Conservation (phyloP, 2,888 invertebrate species). For the Cantharis lateralis region DNA sequence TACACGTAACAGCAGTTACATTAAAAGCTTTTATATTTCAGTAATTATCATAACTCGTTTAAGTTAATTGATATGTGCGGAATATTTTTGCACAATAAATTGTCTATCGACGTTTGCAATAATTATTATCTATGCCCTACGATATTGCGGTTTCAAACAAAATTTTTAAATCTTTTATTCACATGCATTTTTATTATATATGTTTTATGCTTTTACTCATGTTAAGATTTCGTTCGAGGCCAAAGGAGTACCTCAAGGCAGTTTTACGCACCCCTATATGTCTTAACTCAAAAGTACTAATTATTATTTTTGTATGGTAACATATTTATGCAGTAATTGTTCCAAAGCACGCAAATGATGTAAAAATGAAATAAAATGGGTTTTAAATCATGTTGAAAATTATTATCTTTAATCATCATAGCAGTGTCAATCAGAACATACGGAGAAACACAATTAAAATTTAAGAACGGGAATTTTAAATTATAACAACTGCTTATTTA, state of each 20-base stretch:
- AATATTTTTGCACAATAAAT: neutral
- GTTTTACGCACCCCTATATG: neutral
- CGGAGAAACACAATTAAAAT: neutral
- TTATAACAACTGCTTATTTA: neutral
- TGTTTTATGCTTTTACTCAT: too few species aligned
- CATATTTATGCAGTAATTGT: neutral
- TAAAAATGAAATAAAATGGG: neutral
- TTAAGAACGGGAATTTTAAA: neutral
- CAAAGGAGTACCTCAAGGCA: neutral
- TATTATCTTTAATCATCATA: neutral
- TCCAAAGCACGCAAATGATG: neutral
- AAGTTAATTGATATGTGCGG: neutral
- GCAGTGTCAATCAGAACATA: neutral
- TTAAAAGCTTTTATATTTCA: constrained; percentile 2
- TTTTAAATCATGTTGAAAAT: neutral
- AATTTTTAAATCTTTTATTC: too few species aligned
- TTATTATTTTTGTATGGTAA: neutral
- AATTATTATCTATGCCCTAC: neutral
- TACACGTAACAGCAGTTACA: neutral
- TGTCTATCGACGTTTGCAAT: neutral
- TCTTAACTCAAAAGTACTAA: neutral
- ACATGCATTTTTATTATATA: too few species aligned
- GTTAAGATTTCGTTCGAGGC: neutral
- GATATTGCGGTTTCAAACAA: neutral
- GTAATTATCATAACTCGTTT: neutral